Evolutionary conservation across 2,113 vertebrate species (phyloP), one percentile per base, ranked within the genome.

Genomic region (Eudorcas thomsonii): DNA sequence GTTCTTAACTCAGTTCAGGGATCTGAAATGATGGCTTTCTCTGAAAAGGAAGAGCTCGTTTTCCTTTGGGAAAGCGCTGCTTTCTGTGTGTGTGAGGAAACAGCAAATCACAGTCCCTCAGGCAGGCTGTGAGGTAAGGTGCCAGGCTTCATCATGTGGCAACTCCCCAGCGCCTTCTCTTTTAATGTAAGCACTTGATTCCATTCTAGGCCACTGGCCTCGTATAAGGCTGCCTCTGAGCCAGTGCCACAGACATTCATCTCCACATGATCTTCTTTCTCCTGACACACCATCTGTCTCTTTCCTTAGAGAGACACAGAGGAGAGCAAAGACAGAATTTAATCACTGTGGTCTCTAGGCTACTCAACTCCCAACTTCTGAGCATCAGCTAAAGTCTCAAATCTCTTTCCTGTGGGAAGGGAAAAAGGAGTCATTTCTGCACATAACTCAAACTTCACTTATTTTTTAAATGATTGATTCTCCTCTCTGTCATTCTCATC

Each of bases 21-120:
- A 89, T 88, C 96, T 91, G 67, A 96, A 88, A 94, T 92, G 85
- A 92, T 62, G 88, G 16, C 86, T 96, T 23, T 87, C 54, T 52
- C 14, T 50, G 67, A 93, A 60, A 83, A 88, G 6, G n/a, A 96
- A 93, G 52, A 95, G 71, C 45, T 55, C 89, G 0, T 89, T 78
- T 84, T 87, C 80, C 96, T 96, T 19, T 33, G 62, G 90, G 84
- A 88, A 77, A 39, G 33, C 11, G 16, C 45, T 11, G 62, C 50
- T 85, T 81, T 77, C 2, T n/a, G 28, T n/a, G 74, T 13, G 15
- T 15, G 12, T 25, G 36, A 62, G 62, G 52, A 88, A 67, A 25
- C 0, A n/a, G 45, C 45, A 77, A 94, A 90, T 54, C 90, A 67
- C 4, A 86, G 88, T 5, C 55, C 60, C 88, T 67, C 39, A 21